Evolutionary conservation across 2,113 vertebrate species (phyloP).

Genomic region (Herpailurus yagouaroundi): DNA sequence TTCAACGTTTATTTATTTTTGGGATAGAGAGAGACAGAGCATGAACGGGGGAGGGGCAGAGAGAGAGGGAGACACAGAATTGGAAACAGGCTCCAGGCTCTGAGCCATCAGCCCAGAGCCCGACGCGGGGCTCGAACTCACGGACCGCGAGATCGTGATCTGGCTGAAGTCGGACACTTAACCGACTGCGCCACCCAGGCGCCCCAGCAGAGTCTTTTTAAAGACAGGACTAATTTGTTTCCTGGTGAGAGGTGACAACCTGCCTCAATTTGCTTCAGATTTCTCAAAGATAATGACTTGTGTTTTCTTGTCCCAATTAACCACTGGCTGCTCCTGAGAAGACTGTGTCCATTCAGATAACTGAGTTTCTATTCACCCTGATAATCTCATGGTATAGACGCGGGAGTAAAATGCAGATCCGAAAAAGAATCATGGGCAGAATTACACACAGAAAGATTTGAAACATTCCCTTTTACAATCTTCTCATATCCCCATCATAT

Average conservation of each 20-base stretch:
- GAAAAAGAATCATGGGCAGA: background rate
- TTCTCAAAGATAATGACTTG: conserved; percentile 64
- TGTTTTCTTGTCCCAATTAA: conserved; percentile 67
- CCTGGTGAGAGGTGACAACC: conserved; percentile 55
- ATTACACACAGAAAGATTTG: background rate
- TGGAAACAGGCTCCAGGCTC: too few species aligned
- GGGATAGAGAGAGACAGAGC: too few species aligned
- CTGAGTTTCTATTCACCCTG: background rate
- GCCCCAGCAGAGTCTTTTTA: background rate
- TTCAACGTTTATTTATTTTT: too few species aligned
- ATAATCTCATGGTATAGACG: background rate
- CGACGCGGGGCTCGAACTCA: too few species aligned
- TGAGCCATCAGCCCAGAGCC: too few species aligned
- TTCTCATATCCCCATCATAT: background rate
- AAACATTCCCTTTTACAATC: background rate
- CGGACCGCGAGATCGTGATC: too few species aligned
- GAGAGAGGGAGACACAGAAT: too few species aligned
- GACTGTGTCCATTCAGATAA: background rate
- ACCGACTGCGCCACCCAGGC: too few species aligned
- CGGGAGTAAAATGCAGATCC: conserved; percentile 23
- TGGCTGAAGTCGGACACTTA: too few species aligned
- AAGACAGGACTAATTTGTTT: conserved; percentile 67
- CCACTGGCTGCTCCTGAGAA: conserved; percentile 43
- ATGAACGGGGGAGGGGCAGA: too few species aligned
- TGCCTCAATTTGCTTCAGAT: conserved; percentile 55